phyloP scores from a whole-genome alignment of 2,113 vertebrate species.

The Pleuronectes platessa region DNA sequence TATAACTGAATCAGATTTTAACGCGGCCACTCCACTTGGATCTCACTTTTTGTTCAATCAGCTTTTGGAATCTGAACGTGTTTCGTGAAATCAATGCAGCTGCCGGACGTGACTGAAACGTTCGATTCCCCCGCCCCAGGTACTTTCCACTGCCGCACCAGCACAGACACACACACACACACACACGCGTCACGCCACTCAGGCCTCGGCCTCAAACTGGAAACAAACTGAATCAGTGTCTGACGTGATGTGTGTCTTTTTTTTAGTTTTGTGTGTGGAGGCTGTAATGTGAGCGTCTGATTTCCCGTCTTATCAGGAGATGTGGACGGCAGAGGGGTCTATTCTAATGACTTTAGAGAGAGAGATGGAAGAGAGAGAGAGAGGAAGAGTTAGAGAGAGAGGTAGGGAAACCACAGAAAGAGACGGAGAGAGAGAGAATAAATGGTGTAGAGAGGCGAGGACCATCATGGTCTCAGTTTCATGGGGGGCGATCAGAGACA shows the following conservation, averaged over 20 bases:
- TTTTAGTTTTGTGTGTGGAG: conserved; percentile 4
- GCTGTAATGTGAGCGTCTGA: conserved; percentile 46
- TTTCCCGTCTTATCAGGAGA: conserved; percentile 45
- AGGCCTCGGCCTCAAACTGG: neutral
- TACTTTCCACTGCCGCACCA: conserved; percentile 3
- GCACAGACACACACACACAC: conserved; percentile 2
- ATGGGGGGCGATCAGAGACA: conserved; percentile 1
- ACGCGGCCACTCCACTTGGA: too few relatives aligned
- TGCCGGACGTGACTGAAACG: neutral
- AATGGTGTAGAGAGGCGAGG: neutral
- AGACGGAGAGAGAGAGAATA: too few relatives aligned
- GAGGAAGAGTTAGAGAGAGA: neutral
- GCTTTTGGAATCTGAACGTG: neutral
- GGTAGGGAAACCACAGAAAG: neutral
- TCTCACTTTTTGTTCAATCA: neutral
- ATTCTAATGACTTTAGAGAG: conserved; percentile 59
- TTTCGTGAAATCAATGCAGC: conserved; percentile 2
- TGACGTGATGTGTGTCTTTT: neutral
- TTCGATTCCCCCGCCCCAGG: neutral
- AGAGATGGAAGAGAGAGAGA: neutral
- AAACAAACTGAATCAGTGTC: conserved; percentile 17
- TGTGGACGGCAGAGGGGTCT: conserved; percentile 37
- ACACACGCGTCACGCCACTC: neutral
- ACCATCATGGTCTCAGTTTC: conserved; percentile 27
- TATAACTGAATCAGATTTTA: neutral